These are phyloP conservation scores for Seriola rivoliana DNA, from an alignment of 2,113 vertebrate species.

Conservation along the genomic window DNA sequence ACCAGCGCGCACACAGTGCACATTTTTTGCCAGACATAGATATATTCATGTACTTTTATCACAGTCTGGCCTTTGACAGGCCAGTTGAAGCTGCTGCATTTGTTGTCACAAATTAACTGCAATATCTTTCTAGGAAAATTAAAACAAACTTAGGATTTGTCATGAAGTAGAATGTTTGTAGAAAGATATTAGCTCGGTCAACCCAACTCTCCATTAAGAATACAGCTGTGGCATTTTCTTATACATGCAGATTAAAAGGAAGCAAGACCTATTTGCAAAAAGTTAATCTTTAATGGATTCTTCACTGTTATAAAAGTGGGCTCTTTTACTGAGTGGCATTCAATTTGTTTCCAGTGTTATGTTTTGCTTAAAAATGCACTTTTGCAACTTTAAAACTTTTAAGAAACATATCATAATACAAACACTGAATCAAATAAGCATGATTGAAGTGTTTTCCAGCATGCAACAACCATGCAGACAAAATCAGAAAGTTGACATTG, in stretches of 20 bases:
- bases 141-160: neutral
- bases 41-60: constrained; percentile 10
- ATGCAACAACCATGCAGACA: neutral
- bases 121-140: neutral
- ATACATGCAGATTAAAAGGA: neutral
- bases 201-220: neutral
- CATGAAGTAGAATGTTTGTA: neutral
- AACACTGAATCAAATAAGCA: neutral
- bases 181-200: neutral
- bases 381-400: neutral
- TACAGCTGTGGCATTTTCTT: no score
- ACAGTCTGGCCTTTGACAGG: neutral
- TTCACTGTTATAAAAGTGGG: neutral
- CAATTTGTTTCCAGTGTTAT: neutral
- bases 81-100: neutral
- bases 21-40: constrained; percentile 8
- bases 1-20: constrained; percentile 12
- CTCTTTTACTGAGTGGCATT: neutral
- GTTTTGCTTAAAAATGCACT: neutral
- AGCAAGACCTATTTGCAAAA: neutral
- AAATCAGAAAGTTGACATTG: constrained; percentile 24
- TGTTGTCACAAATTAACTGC: neutral
- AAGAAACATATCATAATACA: neutral
- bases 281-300: neutral
- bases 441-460: neutral